Evolutionary conservation across 2,888 invertebrate species (phyloP).

Genomic region (Nomada ferruginata): DNA sequence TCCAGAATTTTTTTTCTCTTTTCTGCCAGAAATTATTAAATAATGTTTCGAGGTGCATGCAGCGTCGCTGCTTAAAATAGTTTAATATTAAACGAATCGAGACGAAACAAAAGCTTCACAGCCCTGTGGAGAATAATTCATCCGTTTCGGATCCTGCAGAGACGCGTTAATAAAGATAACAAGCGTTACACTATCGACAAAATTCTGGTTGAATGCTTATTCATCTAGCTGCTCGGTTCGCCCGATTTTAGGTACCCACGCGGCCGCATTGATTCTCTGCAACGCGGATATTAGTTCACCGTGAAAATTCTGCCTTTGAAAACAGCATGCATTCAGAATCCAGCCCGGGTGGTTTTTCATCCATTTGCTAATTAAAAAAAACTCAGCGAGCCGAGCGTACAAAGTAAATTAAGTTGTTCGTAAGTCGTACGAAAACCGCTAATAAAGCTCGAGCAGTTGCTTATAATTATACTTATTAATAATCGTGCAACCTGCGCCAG

Average conservation of each 20-base stretch:
- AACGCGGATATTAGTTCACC: background rate
- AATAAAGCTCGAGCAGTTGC: background rate
- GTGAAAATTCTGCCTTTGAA: background rate
- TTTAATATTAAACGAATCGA: background rate
- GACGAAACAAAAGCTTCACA: background rate
- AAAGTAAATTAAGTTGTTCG: background rate
- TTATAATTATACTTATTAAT: no score
- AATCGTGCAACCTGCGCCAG: no score
- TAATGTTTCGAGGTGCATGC: background rate
- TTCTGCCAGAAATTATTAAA: background rate
- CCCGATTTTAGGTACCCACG: background rate
- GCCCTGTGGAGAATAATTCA: background rate
- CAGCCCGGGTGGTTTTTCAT: background rate
- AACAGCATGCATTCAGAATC: background rate
- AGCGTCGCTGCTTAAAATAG: background rate
- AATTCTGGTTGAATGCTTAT: background rate
- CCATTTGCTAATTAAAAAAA: background rate
- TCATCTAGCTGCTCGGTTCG: background rate
- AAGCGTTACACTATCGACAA: background rate
- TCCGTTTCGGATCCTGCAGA: background rate
- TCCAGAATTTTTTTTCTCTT: no score
- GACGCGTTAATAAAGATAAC: constrained; percentile 24
- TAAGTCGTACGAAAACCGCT: background rate
- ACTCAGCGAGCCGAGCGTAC: background rate
- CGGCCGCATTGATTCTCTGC: background rate